A percentile compares a stretch with the other conserved stretches of the same genome.
Evolutionary conservation across 1,140 invertebrate genomes (phyloP).

Genomic region (Oedothorax gibbosus): DNA sequence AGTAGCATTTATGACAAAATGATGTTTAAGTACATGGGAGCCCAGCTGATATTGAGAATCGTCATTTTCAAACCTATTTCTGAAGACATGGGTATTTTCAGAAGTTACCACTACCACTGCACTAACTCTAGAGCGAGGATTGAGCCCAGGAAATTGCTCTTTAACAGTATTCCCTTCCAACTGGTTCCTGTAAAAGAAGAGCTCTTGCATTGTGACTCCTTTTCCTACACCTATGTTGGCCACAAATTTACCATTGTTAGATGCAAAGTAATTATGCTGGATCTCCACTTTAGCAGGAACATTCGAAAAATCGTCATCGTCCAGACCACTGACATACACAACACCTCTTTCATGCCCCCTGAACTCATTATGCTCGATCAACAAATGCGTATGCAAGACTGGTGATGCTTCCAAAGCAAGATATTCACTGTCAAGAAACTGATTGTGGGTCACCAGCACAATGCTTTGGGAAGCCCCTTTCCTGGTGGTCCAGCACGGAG

Average conservation of each 20-base stretch:
- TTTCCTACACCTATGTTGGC: slow-evolving; percentile 88
- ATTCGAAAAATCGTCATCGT: slow-evolving; percentile 69
- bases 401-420: slow-evolving; percentile 85
- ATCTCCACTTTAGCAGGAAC: slow-evolving; percentile 80
- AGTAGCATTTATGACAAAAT: slow-evolving; percentile 91
- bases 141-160: slow-evolving; percentile 86
- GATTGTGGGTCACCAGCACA: slow-evolving; percentile 87
- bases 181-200: slow-evolving; percentile 90
- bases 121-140: slow-evolving; percentile 87
- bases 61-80: slow-evolving; percentile 94
- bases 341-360: slow-evolving; percentile 83
- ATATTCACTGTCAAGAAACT: slow-evolving; percentile 79
- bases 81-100: slow-evolving; percentile 84
- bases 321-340: slow-evolving; percentile 85
- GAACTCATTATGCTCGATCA: slow-evolving; percentile 91
- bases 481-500: slow-evolving; percentile 78
- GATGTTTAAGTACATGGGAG: slow-evolving; percentile 94
- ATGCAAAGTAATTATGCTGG: slow-evolving; percentile 88
- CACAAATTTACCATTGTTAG: slow-evolving; percentile 89
- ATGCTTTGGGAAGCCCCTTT: slow-evolving; percentile 62
- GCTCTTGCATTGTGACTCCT: slow-evolving; percentile 81
- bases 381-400: slow-evolving; percentile 82
- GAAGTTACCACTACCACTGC: slow-evolving; percentile 90
- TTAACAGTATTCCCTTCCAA: slow-evolving; percentile 86
- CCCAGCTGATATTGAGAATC: slow-evolving; percentile 93